Evolutionary conservation across 1,140 invertebrate species (phyloP).

Genomic region (Drosophila pseudoananassae): DNA sequence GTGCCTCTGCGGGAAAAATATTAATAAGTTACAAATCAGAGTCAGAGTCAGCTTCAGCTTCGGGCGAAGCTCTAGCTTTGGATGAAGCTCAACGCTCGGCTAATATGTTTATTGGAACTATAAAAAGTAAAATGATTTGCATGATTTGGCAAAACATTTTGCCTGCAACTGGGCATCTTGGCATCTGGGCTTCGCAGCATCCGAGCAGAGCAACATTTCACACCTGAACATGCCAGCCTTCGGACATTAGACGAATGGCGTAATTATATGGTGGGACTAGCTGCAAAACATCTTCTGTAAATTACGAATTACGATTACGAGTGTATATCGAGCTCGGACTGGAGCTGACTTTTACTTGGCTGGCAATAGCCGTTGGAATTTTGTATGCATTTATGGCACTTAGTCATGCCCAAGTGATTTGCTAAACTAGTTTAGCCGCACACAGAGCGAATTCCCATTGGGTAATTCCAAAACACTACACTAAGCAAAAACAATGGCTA

Average conservation of each 20-base stretch:
- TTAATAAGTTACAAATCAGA: constrained; percentile 73
- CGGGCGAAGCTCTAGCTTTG: neutral
- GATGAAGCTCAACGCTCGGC: constrained; percentile 43
- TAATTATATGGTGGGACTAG: constrained; percentile 48
- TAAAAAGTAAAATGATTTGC: constrained; percentile 71
- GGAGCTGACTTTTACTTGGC: neutral
- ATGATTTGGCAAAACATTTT: constrained; percentile 68
- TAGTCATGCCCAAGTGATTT: constrained; percentile 80
- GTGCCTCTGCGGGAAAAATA: constrained; percentile 65
- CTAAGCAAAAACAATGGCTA: constrained; percentile 62
- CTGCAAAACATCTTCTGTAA: constrained; percentile 63
- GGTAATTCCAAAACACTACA: constrained; percentile 62
- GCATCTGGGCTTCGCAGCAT: neutral
- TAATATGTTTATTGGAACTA: constrained; percentile 76
- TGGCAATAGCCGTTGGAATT: constrained; percentile 45
- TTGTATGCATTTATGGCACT: constrained; percentile 82
- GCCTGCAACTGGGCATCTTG: constrained; percentile 3
- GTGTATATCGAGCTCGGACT: neutral
- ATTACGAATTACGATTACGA: constrained; percentile 50
- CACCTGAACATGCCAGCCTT: constrained; percentile 23
- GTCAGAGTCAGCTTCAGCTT: neutral
- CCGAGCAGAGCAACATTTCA: constrained; percentile 5
- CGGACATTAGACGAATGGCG: constrained; percentile 43
- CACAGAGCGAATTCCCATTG: constrained; percentile 58
- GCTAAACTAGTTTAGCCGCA: constrained; percentile 72